phyloP scores from a whole-genome alignment of 2,797 vertebrate species.

The Sebastes nivosus region DNA sequence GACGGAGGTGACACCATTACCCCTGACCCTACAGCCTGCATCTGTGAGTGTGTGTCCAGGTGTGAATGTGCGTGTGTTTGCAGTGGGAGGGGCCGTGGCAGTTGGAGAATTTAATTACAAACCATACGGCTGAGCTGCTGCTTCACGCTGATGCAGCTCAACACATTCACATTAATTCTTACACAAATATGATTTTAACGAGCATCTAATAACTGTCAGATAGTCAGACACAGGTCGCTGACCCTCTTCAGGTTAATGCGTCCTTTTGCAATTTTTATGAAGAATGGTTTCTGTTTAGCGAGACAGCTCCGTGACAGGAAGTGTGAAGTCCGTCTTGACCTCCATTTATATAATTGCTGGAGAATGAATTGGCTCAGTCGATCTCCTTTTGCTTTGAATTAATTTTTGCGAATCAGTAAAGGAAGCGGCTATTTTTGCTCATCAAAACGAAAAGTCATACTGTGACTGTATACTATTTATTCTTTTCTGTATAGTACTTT shows the following conservation, averaged over 20 bases:
- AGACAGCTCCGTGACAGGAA: neutral
- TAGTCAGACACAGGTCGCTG: slow-evolving; percentile 38
- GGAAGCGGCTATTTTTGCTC: neutral
- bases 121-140: slow-evolving; percentile 35
- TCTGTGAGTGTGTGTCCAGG: slow-evolving; percentile 13
- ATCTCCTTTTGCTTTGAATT: neutral
- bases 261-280: slow-evolving; percentile 6
- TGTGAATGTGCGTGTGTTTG: slow-evolving; percentile 4
- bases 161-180: slow-evolving; percentile 38
- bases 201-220: slow-evolving; percentile 33
- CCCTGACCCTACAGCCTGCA: slow-evolving; percentile 60
- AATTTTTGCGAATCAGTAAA: neutral
- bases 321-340: neutral
- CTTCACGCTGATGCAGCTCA: slow-evolving; percentile 38
- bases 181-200: slow-evolving; percentile 61
- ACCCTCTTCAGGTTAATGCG: slow-evolving; percentile 27
- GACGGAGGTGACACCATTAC: slow-evolving; percentile 63
- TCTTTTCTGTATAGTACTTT: neutral
- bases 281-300: neutral
- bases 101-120: slow-evolving; percentile 51
- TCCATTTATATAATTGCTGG: slow-evolving; percentile 22
- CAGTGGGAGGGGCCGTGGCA: neutral
- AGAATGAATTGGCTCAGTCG: neutral
- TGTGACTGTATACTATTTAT: neutral
- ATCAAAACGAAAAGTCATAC: neutral